Evolutionary conservation across 2,797 vertebrate species (phyloP).

Genomic region (Notamacropus eugenii): DNA sequence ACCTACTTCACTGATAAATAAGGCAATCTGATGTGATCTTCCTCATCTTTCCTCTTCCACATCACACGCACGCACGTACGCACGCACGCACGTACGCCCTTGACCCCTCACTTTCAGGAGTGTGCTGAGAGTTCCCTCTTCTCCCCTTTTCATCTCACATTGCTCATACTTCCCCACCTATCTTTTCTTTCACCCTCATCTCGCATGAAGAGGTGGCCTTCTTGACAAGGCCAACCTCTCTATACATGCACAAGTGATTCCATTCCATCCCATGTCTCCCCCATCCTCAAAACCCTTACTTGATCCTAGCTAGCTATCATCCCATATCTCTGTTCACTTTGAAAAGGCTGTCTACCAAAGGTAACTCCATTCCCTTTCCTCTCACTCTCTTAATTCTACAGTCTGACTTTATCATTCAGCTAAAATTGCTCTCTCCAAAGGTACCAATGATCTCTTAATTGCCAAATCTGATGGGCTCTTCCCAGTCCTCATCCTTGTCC

Average conservation of each 20-base stretch:
- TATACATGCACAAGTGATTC: neutral
- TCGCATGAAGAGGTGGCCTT: neutral
- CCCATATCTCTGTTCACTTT: neutral
- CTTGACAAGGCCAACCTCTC: neutral
- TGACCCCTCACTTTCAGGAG: neutral
- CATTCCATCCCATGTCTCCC: neutral
- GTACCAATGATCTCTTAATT: neutral
- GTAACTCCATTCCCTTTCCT: neutral
- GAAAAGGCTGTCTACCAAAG: neutral
- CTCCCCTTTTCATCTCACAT: neutral
- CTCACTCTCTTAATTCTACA: neutral
- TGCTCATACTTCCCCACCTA: neutral
- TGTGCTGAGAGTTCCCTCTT: neutral
- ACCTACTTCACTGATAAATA: neutral
- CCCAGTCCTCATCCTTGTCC: neutral
- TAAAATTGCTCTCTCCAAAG: neutral
- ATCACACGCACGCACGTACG: neutral
- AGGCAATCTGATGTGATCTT: neutral
- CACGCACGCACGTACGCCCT: neutral
- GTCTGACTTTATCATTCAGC: neutral
- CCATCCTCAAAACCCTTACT: neutral
- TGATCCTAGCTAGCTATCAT: neutral
- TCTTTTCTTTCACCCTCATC: neutral
- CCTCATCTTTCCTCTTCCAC: neutral
- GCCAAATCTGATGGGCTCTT: neutral